Evolutionary conservation across 1,140 invertebrate genomes (phyloP), one percentile per base, ranked within the genome.

Genomic region (Tetramorium simillimum): DNA sequence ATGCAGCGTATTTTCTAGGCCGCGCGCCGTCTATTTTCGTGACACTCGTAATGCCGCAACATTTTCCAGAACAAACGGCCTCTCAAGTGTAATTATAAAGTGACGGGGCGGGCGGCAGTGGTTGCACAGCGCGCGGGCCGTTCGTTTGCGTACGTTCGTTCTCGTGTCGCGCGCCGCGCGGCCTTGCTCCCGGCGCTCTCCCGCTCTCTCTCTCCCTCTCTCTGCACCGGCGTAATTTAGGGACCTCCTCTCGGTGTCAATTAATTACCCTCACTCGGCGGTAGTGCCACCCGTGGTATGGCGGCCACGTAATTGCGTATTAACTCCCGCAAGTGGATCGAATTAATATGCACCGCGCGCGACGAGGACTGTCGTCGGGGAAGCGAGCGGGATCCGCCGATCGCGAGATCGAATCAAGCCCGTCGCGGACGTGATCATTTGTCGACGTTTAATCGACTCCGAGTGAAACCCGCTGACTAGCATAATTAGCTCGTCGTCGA

Each of bases 311-410:
- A 90, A 90, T 90, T 88, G 86, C 51, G 63, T 82, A 90, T 90
- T 90, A 90, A 88, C 84, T 88, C 76, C 33, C 72, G 81, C 85
- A 90, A 88, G 60, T 90, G 89, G 81, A 90, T 90, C 76, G 80
- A 90, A 90, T 90, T 90, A 90, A 90, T 90, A 90, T 88, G 75
- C 89, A 75, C 56, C 60, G 62, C 18, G n/a, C 18, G 60, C 16
- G 63, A 43, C 28, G 40, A 33, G 46, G 70, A 24, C 72, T 51
- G 37, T 28, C 53, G 18, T 89, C 46, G 70, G 16, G 5, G 76
- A 76, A 33, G 75, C 77, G 56, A 77, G 69, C 0, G 0, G 40
- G 46, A 56, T 46, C n/a, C 28, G 21, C 16, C 73, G 18, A 46
- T 37, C 14, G 16, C 9, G 40, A 81, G 65, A 53, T 40, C 69